Conservation (phyloP, 2,888 invertebrate genomes). For the Chrysolina americana region DNA sequence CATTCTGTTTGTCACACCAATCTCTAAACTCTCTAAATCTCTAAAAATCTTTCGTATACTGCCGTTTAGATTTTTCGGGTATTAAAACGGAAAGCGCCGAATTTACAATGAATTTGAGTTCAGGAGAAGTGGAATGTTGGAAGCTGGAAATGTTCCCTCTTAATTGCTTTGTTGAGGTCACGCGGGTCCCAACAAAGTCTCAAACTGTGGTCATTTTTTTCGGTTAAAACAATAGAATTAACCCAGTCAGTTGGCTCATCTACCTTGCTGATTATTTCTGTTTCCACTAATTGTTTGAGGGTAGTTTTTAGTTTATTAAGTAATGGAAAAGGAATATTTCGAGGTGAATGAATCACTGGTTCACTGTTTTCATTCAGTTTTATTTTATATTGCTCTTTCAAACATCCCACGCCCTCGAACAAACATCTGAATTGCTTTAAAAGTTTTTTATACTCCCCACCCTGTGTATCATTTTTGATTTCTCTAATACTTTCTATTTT, state of each 20-base stretch:
- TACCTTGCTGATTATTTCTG: neutral
- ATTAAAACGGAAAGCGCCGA: too few species aligned
- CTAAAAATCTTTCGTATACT: too few species aligned
- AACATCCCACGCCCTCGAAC: neutral
- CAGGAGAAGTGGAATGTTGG: too few species aligned
- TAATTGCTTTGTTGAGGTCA: neutral
- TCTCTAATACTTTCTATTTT: neutral
- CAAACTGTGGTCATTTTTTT: neutral
- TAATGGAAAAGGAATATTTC: neutral
- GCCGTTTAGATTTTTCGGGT: too few species aligned
- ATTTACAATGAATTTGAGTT: too few species aligned
- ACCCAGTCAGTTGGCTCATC: too few species aligned
- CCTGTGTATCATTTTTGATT: neutral
- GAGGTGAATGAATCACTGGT: neutral
- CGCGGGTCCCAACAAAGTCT: conserved; percentile 1
- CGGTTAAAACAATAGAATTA: neutral
- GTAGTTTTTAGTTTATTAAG: neutral
- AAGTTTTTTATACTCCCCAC: neutral
- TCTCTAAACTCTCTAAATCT: too few species aligned
- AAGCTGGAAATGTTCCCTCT: neutral
- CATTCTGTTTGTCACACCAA: too few species aligned
- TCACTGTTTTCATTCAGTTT: neutral
- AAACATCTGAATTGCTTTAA: neutral
- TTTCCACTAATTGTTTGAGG: neutral
- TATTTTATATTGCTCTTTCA: neutral